Percentiles rank a stretch among this genome's conserved stretches.
phyloP scores from a whole-genome alignment of 2,888 invertebrate species.

The Sphaerophoria rueppellii region DNA sequence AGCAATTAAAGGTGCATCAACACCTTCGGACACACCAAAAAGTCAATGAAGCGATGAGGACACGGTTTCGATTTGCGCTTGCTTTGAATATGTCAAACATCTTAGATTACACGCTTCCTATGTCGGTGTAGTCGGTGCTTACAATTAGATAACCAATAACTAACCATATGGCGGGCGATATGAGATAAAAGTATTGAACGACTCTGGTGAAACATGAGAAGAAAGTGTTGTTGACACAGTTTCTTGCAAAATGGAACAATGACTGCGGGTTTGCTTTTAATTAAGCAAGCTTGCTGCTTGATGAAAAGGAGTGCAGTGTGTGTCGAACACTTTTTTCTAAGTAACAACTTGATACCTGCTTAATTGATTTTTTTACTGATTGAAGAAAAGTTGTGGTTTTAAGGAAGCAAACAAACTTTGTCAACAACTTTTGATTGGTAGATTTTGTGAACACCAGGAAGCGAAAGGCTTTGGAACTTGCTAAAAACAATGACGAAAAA shows the following conservation, averaged over 20 bases:
- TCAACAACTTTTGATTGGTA: no score
- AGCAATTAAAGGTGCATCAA: slow-evolving; percentile 7
- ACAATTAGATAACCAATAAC: background rate
- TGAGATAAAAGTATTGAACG: slow-evolving; percentile 7
- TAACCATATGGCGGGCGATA: background rate
- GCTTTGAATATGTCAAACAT: slow-evolving; percentile 35
- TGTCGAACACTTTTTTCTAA: no score
- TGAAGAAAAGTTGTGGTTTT: no score
- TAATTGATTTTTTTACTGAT: no score
- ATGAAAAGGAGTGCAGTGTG: background rate
- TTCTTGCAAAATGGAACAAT: slow-evolving; percentile 18
- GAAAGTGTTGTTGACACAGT: slow-evolving; percentile 29
- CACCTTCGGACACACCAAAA: background rate
- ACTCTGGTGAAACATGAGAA: slow-evolving; percentile 16
- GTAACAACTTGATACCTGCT: no score
- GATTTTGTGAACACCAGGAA: no score
- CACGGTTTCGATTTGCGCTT: background rate
- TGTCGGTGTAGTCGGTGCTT: slow-evolving; percentile 5
- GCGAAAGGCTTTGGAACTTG: no score
- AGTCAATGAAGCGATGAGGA: slow-evolving; percentile 14
- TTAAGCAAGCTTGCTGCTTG: background rate
- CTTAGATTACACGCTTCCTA: slow-evolving; percentile 24
- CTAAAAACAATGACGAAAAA: no score
- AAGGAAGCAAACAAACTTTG: no score
- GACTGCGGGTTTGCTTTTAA: background rate